phyloP scores from a whole-genome alignment of 2,797 vertebrate species.

The Hipposideros larvatus region DNA sequence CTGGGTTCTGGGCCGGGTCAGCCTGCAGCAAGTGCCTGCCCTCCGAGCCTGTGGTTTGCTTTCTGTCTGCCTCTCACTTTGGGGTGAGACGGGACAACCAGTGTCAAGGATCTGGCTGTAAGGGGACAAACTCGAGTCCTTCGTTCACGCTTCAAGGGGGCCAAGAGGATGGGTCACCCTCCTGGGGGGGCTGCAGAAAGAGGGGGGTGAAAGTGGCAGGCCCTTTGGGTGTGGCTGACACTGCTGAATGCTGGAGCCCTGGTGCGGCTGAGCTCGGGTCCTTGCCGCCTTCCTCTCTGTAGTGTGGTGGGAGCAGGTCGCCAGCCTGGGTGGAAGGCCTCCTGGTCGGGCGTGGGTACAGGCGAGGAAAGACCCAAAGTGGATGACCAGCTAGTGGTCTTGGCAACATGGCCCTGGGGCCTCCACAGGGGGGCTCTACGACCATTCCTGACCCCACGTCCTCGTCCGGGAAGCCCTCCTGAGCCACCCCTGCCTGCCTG shows the following conservation, averaged over 20 bases:
- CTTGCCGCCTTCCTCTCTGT: not conserved
- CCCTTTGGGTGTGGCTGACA: no score
- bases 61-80: not conserved
- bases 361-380: not conserved
- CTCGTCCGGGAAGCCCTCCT: not conserved
- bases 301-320: accelerated
- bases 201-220: accelerated
- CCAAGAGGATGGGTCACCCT: accelerated
- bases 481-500: no score
- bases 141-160: accelerated
- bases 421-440: no score
- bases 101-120: not conserved
- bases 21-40: not conserved
- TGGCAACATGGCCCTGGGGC: not conserved
- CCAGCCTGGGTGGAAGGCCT: accelerated
- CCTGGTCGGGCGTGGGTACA: not conserved
- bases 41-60: not conserved
- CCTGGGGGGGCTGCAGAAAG: accelerated
- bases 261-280: not conserved
- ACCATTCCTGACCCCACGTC: accelerated
- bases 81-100: accelerated
- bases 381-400: not conserved
- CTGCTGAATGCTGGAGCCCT: accelerated
- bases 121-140: no score
- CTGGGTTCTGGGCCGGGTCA: accelerated